Conservation (phyloP, 2,113 vertebrate species). For the Cyprinus carpio region DNA sequence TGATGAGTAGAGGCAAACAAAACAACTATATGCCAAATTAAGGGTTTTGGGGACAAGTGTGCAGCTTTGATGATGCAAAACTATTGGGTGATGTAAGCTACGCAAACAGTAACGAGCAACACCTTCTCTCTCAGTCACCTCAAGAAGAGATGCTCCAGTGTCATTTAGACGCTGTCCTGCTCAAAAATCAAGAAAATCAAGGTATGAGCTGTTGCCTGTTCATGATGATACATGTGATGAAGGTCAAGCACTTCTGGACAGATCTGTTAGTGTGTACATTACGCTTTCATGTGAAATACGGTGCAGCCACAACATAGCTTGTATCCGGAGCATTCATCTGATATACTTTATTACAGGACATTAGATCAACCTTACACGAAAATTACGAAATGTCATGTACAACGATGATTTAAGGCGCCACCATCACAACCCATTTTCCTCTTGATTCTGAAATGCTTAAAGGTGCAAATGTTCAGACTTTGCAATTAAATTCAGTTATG, state of each 20-base stretch:
- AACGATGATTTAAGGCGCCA: conserved; percentile 39
- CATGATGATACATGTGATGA: conserved; percentile 18
- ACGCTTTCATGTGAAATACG: neutral
- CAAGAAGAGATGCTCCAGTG: neutral
- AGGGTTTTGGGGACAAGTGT: neutral
- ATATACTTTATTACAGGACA: conserved; percentile 49
- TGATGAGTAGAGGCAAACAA: conserved; percentile 20
- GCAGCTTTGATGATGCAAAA: neutral
- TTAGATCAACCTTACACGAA: conserved; percentile 36
- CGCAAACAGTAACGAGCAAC: neutral
- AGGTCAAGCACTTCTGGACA: neutral
- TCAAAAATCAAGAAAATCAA: neutral
- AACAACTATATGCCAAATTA: neutral
- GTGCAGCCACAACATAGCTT: conserved; percentile 27
- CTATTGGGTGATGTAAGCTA: neutral
- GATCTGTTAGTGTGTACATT: conserved; percentile 25
- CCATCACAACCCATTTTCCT: conserved; percentile 31
- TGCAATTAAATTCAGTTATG: conserved; percentile 22
- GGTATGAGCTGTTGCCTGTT: neutral
- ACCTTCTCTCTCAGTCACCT: neutral
- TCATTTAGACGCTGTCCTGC: neutral
- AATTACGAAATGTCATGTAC: conserved; percentile 47
- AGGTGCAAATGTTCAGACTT: conserved; percentile 51
- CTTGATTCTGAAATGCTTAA: conserved; percentile 50
- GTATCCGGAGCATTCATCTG: conserved; percentile 38